Conservation (phyloP, 2,113 vertebrate species). For the Eclectus roratus region DNA sequence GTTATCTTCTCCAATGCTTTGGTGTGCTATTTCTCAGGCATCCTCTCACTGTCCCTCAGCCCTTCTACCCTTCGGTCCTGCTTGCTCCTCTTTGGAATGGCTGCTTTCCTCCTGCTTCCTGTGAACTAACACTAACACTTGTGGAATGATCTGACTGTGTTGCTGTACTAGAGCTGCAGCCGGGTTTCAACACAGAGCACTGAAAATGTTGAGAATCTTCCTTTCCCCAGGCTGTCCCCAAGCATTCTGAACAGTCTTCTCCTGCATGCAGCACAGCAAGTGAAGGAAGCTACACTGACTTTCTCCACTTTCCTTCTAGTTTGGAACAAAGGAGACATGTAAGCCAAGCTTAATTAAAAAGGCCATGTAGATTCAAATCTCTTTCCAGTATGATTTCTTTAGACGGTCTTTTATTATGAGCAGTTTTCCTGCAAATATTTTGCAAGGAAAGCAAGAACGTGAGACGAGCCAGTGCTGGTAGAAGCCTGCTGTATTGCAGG, state of each 20-base stretch:
- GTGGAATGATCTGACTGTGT: background rate
- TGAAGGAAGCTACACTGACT: background rate
- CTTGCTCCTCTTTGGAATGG: background rate
- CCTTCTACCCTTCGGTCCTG: background rate
- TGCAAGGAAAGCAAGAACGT: background rate
- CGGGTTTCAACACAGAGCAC: background rate
- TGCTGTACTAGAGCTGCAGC: background rate
- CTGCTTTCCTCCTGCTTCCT: background rate
- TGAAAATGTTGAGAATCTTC: background rate
- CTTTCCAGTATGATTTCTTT: background rate
- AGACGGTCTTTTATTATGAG: background rate
- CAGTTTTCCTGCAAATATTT: background rate
- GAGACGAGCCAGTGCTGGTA: accelerated
- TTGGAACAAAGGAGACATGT: background rate
- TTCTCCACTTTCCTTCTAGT: background rate
- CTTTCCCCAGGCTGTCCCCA: background rate
- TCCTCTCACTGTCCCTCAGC: background rate
- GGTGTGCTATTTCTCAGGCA: background rate
- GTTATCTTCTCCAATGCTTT: background rate
- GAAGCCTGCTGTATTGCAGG: background rate
- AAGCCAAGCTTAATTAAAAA: background rate
- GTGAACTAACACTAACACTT: background rate
- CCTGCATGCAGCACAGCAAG: background rate
- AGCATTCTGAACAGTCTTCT: background rate
- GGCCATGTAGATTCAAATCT: background rate